A percentile compares a stretch with the other conserved stretches of the same genome.
These are phyloP conservation scores for Macrocentrus cingulum DNA, from an alignment of 1,140 invertebrate species.

Conservation along the genomic window DNA sequence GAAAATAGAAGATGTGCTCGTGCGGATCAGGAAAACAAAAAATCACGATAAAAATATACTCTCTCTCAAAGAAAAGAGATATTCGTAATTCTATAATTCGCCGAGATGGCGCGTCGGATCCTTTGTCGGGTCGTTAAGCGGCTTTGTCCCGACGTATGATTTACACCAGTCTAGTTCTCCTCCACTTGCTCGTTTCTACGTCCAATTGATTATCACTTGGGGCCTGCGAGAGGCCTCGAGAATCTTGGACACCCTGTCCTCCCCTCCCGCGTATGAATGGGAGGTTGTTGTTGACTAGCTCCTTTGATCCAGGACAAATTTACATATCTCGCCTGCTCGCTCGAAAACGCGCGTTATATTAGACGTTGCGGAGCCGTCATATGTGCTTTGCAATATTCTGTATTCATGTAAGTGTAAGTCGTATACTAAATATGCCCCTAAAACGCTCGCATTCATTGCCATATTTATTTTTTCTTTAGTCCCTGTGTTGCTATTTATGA, in stretches of 20 bases:
- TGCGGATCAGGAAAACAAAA: constrained; percentile 11
- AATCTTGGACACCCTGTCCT: not conserved
- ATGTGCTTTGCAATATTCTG: too few species aligned
- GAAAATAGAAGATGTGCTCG: not conserved
- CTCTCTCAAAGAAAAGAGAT: constrained; percentile 32
- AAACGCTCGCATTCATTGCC: too few species aligned
- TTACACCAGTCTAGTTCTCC: constrained; percentile 50
- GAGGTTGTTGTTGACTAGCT: constrained; percentile 9
- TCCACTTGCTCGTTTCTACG: constrained; percentile 33
- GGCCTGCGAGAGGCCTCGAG: constrained; percentile 2
- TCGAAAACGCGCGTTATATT: not conserved
- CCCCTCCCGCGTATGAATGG: not conserved
- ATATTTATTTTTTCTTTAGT: too few species aligned
- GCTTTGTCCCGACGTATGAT: constrained; percentile 53
- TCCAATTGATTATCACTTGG: constrained; percentile 50
- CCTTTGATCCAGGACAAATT: constrained; percentile 15
- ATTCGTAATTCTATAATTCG: constrained; percentile 55
- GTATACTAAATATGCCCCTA: too few species aligned
- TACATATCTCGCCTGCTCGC: constrained; percentile 12
- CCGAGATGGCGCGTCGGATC: constrained; percentile 40
- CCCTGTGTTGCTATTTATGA: too few species aligned
- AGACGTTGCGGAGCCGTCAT: too few species aligned
- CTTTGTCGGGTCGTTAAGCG: constrained; percentile 58
- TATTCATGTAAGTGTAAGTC: too few species aligned
- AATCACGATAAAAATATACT: constrained; percentile 16